Conservation (phyloP, 2,113 vertebrate genomes). For the Thunnus thynnus region DNA sequence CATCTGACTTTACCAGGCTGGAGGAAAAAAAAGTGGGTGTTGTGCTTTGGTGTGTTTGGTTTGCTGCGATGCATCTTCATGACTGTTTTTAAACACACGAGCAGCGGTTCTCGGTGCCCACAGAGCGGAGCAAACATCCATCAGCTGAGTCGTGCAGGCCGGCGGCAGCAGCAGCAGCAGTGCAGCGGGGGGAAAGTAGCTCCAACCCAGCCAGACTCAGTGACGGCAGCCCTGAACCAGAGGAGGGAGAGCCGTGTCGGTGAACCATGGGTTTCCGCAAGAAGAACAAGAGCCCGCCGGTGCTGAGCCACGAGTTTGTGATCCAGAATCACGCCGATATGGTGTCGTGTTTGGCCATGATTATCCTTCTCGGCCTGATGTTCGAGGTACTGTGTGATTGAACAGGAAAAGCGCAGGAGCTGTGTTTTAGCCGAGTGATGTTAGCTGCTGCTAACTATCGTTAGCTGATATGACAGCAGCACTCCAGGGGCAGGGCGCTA, state of each 20-base stretch:
- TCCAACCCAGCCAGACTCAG: constrained; percentile 26
- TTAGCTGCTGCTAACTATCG: constrained; percentile 50
- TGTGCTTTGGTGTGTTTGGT: constrained; percentile 57
- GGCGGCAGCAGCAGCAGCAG: constrained; percentile 12
- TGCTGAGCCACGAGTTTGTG: constrained; percentile 88
- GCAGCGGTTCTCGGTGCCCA: constrained; percentile 39
- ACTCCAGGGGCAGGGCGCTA: constrained; percentile 46
- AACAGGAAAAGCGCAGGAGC: neutral
- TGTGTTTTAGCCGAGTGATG: constrained; percentile 47
- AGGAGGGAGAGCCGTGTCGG: constrained; percentile 34
- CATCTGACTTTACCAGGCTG: constrained; percentile 66
- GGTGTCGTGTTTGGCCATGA: constrained; percentile 81
- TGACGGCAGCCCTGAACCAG: constrained; percentile 33
- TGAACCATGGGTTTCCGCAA: constrained; percentile 84
- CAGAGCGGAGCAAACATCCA: constrained; percentile 8
- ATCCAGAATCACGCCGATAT: constrained; percentile 87
- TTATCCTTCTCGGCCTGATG: constrained; percentile 82
- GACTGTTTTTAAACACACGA: constrained; percentile 60
- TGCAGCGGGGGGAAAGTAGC: constrained; percentile 37
- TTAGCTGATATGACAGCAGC: constrained; percentile 68
- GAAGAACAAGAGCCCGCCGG: constrained; percentile 85
- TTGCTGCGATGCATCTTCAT: constrained; percentile 63
- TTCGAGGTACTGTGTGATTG: constrained; percentile 82
- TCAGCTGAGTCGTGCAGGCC: constrained; percentile 30
- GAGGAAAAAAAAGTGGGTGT: constrained; percentile 65